Evolutionary conservation across 2,888 invertebrate genomes (phyloP), one percentile per base, ranked within the genome.

Genomic region (Crepidodera aurea): DNA sequence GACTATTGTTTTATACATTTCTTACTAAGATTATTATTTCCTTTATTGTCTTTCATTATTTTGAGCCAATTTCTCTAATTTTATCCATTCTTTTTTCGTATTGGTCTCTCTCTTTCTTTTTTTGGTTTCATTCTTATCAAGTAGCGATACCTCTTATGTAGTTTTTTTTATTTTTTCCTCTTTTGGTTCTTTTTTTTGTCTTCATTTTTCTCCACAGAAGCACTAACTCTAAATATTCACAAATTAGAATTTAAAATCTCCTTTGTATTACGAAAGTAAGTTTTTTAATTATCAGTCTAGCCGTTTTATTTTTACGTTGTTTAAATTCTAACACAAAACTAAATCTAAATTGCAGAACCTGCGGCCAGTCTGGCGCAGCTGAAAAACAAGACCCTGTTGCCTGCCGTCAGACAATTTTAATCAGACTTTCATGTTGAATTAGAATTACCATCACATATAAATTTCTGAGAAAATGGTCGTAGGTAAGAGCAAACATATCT

Each of bases 371-470:
- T 27, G 48, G 2, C 27, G 51, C 62, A 62, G 58, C 62, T 62
- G 62, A 62, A 62, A 62, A 62, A 58, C 46, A 53, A 54, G 53
- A 58, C 62, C 62, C 56, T 60, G 55, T 62, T 12, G 18, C 16
- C 46, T 15, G 22, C 18, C 15, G 1, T 6, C 5, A 25, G 62
- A 67, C 62, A 63, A 67, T 61, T 62, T 66, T 66, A 68, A 68
- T 65, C 64, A 63, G 64, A 60, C 62, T 70, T 69, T 69, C 68
- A 69, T 70, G 69, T 64, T 61, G 64, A 64, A 70, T 70, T 69
- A 63, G 67, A 67, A 69, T 69, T 64, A 69, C 64, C 63, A 61
- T 62, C 22, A 22, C 51, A 62, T 46, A 66, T 59, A 51, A 60
- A 64, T 69, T 69, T 68, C 67, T 71, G 67, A 69, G 69, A 71